phyloP scores from a whole-genome alignment of 2,113 vertebrate species.

The Nicator chloris region DNA sequence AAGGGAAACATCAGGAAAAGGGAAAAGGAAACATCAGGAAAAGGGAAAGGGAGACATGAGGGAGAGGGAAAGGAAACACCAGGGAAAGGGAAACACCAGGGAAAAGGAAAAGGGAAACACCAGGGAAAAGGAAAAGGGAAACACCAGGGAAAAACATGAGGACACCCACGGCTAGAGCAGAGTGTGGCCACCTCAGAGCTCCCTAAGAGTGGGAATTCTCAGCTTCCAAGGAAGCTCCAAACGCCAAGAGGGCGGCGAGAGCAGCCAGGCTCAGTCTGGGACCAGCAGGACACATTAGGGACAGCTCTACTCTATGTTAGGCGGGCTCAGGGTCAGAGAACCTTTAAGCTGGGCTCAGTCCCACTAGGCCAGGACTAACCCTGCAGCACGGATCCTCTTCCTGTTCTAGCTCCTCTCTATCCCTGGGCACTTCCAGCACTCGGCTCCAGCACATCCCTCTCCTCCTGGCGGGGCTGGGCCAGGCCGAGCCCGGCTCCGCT shows the following conservation, averaged over 20 bases:
- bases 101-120: neutral
- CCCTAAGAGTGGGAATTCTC: neutral
- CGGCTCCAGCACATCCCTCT: conserved; percentile 81
- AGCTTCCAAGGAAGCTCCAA: neutral
- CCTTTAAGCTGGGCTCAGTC: neutral
- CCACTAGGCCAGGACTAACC: conserved; percentile 71
- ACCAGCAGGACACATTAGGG: neutral
- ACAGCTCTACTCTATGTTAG: neutral
- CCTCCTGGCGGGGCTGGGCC: conserved; percentile 80
- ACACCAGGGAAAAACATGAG: neutral
- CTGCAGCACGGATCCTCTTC: conserved; percentile 81
- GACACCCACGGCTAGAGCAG: neutral
- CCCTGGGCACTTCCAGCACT: conserved; percentile 62
- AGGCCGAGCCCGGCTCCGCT: conserved; percentile 61
- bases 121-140: neutral
- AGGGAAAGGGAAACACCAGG: neutral
- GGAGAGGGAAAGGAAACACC: neutral
- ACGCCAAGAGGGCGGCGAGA: neutral
- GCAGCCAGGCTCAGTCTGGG: neutral
- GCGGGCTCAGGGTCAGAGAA: neutral
- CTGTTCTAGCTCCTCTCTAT: conserved; percentile 75
- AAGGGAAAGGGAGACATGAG: neutral
- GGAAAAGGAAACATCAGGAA: neutral
- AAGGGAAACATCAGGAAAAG: neutral
- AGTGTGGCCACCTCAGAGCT: neutral